Base-by-base conservation (phyloP, 2,888 invertebrate species). In the Trissolcus brochymenae region DNA sequence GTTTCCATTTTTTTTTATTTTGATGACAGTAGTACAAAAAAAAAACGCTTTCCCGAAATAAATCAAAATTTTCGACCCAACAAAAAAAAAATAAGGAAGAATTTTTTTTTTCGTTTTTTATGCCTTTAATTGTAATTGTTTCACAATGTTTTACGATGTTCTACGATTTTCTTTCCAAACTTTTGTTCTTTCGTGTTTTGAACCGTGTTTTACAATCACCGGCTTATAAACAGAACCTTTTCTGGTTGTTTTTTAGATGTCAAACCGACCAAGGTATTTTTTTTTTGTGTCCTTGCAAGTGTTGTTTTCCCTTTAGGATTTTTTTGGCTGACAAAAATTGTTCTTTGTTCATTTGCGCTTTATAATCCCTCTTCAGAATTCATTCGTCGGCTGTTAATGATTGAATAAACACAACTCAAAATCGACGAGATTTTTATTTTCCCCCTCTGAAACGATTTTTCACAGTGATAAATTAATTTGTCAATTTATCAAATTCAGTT, bases 111-210 rank as follows among this genome's bases (percentile, higher is more conserved):
- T 35, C 17, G 11, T 46, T 46, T 43, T 25, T 21, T 13, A 1
- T 21, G 11, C 40, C 29, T 49, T 49, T 62, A 70, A 62, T 71
- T 51, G 21, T 19, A 54, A 72, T 75, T 59, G 67, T 62, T 62
- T 74, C 62, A 66, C 50, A 35, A 53, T 50, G 62, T 57, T 66
- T 49, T 29, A 21, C n/a, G 61, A 51, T 57, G 53, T 62, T 62
- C 40, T 46, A 49, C 68, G 14, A 57, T 67, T 68, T 68, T 54
- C 29, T 17, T 51, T 51, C 35, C 29, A 6, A 19, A 16, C 43
- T 13, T 46, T 62, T 62, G 62, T 62, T 1, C 6, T 14, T 25
- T 16, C 16, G 13, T 21, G 41, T 51, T 19, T 59, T 72, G 46
- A 50, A 46, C 7, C 49, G 59, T n/a, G 17, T 41, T 67, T 67